Base-by-base conservation (phyloP, 1,140 invertebrate species). In the Brachionus rubens region DNA sequence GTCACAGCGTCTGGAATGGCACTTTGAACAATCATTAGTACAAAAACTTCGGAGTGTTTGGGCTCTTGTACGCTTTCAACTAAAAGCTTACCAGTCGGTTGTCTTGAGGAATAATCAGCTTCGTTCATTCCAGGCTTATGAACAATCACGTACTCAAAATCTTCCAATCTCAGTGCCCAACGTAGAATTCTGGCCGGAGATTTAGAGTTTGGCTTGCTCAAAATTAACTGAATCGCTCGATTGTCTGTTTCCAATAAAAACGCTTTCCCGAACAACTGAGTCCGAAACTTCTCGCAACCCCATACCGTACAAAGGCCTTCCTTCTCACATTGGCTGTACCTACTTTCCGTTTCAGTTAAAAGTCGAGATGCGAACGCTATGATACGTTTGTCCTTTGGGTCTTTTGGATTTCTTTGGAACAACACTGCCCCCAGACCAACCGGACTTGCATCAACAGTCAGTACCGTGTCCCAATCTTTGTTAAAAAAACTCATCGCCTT, bases 351-450 rank as follows among this genome's bases (percentile, higher is more conserved):
- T 47, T 16, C 28, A 16, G 21, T 41, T 21, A 76, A 62, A 14
- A 16, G 62, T 30, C 52, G 16, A 3, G 79, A 82, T 7, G 79
- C 81, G 33, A 33, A 30, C 87, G 10, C 81, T 30, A 59, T 30
- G 16, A 59, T 59, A 30, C 54, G 28, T 1, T 16, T n/a, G 1
- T 59, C 54, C 84, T 36, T 40, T 56, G 3, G 24, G 30, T 28
- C 59, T 33, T 3, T 36, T 36, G 28, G 62, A 47, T 59, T 14
- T 1, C 67, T 65, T 67, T 87, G 86, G 24, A 79, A 77, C 12
- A 88, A 28, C 1, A 88, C 84, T 2, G 84, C 85, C n/a, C 85
- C 85, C 5, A 87, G 24, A 0, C 84, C 85, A 56, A 79, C 79
- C 2, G 80, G 78, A 26, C 79, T 82, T n/a, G 85, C 77, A 50